These are phyloP conservation scores for Apocrypta bakeri DNA, from an alignment of 1,140 invertebrate genomes.

Conservation along the genomic window DNA sequence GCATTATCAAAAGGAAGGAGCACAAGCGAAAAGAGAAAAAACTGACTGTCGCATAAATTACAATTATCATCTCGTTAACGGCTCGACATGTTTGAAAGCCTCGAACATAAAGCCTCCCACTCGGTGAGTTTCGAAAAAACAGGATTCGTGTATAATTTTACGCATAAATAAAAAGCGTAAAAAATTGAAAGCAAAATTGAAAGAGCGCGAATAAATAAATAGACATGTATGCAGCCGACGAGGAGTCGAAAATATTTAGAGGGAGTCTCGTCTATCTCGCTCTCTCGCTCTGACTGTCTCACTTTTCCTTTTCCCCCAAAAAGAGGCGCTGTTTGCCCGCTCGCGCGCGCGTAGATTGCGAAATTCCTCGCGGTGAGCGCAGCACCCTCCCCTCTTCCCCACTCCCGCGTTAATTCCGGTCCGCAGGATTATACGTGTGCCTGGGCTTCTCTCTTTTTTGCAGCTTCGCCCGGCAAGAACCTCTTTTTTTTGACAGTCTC, in stretches of 20 bases:
- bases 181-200: not conserved
- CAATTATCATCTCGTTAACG: not conserved
- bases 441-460: not conserved
- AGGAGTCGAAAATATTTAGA: slow-evolving; percentile 45
- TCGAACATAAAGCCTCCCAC: no score
- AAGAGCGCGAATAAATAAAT: slow-evolving; percentile 43
- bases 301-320: not conserved
- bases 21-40: not conserved
- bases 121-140: not conserved
- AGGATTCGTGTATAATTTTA: no score
- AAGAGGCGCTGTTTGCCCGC: not conserved
- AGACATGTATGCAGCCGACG: not conserved
- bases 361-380: slow-evolving; percentile 33
- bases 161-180: not conserved
- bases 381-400: no score
- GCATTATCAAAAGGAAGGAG: no score
- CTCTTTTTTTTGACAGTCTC: not conserved
- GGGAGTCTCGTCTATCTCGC: no score
- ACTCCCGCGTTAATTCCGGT: slow-evolving; percentile 44
- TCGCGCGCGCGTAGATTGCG: slow-evolving; percentile 28
- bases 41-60: not conserved
- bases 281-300: no score
- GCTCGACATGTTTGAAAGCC: not conserved
- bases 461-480: not conserved
- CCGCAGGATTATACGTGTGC: slow-evolving; percentile 31